Percentiles rank a stretch among this genome's conserved stretches.
These are phyloP conservation scores for Palythoa heliodiscus DNA, from an alignment of 92 coral and sea anemone genomes.

Conservation along the genomic window DNA sequence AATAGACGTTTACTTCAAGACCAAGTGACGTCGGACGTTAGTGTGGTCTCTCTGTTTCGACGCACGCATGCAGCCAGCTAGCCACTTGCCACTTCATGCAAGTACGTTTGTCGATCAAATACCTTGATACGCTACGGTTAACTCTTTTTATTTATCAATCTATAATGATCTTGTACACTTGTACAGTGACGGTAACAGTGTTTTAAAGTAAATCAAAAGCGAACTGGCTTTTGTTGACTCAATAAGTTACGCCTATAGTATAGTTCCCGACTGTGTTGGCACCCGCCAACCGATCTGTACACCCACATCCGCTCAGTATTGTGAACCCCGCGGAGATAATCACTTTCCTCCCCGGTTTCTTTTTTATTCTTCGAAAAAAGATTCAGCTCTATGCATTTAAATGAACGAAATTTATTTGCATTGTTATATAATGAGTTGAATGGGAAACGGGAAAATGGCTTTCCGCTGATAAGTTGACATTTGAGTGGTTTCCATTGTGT, in stretches of 20 bases:
- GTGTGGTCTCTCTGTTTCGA: too few species aligned
- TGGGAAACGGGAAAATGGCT: background rate
- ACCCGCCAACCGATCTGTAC: background rate
- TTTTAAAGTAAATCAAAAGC: background rate
- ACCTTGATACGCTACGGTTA: too few species aligned
- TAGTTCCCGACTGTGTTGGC: conserved; percentile 27
- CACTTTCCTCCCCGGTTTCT: background rate
- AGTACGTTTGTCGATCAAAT: too few species aligned
- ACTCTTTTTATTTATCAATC: too few species aligned
- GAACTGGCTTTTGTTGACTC: conserved; percentile 5
- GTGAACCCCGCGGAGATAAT: background rate
- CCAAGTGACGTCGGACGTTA: too few species aligned
- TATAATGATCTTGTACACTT: background rate
- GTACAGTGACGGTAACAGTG: background rate
- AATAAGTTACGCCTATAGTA: background rate
- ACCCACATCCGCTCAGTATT: background rate
- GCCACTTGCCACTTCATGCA: too few species aligned
- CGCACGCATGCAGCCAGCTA: too few species aligned
- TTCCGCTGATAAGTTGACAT: conserved; percentile 3
- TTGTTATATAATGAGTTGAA: background rate
- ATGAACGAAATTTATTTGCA: background rate
- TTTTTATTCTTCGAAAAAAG: too few species aligned
- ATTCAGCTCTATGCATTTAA: background rate
- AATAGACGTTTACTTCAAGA: too few species aligned
- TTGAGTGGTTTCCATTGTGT: conserved; percentile 36